These are phyloP conservation scores for Lagopus leucura DNA, from an alignment of 2,113 vertebrate species.

Conservation along the genomic window DNA sequence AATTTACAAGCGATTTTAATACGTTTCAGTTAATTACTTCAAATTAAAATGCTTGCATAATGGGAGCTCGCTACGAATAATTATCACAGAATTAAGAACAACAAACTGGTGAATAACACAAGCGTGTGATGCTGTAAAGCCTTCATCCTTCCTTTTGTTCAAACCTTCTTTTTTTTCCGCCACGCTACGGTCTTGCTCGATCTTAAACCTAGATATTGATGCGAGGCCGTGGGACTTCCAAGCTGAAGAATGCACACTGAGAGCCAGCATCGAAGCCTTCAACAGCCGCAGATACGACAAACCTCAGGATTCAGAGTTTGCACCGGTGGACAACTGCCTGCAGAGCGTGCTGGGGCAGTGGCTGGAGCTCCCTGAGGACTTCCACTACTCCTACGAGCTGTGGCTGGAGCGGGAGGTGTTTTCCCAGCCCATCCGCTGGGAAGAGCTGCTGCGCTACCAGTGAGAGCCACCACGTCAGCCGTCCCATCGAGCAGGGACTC, in stretches of 20 bases:
- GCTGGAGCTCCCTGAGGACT: conserved; percentile 91
- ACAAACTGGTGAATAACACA: too few relatives aligned
- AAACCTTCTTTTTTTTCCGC: background rate
- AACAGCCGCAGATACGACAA: conserved; percentile 91
- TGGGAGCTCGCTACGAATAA: background rate
- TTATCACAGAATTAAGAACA: background rate
- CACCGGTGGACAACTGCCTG: conserved; percentile 95
- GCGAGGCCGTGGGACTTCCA: conserved; percentile 99
- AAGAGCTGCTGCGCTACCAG: conserved; percentile 88
- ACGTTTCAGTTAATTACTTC: background rate
- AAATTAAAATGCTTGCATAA: background rate
- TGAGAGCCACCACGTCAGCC: conserved; percentile 11
- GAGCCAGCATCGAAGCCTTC: conserved; percentile 95
- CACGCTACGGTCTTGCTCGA: rapidly evolving
- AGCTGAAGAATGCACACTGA: conserved; percentile 94
- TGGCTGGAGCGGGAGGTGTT: conserved; percentile 98
- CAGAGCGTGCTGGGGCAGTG: conserved; percentile 94
- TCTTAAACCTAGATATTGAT: conserved; percentile 85
- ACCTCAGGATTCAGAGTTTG: conserved; percentile 85
- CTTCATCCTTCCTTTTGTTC: background rate
- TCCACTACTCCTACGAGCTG: conserved; percentile 94
- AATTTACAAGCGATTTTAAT: background rate
- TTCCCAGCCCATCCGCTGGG: conserved; percentile 96
- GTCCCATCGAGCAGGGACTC: background rate
- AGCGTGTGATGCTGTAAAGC: background rate